Base-by-base conservation (phyloP, 2,113 vertebrate species). In the Muntiacus reevesi region DNA sequence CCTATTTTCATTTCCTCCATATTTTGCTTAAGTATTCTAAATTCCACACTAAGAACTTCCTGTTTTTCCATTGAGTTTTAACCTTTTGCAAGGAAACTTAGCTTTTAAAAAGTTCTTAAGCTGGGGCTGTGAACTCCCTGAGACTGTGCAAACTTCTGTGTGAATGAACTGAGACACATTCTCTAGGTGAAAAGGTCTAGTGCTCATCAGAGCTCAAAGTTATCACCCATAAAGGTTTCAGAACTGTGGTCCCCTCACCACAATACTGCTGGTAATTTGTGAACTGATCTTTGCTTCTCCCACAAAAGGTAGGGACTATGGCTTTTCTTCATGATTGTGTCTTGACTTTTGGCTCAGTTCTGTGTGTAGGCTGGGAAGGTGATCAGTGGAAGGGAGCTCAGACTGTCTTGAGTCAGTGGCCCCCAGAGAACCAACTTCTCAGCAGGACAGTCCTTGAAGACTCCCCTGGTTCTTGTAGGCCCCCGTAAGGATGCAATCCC, bases 11-110 rank as follows among this genome's bases (percentile, higher is more conserved):
- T 57, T 64, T 94, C 28, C 52, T 12, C 57, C 13, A n/a, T 55
- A 91, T 89, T 54, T 95, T 90, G 97, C 54, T 92, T 84, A 92
- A 74, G 71, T 45, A 82, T 92, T 90, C 57, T 87, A 90, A 96
- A 91, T 96, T 87, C 67, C 59, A 79, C 17, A 71, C 30, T 82
- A 89, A 94, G 67, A 71, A 71, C 16, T 59, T 94, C 15, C 4
- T 91, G 52, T 91, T 81, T 88, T 96, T 45, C 23, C 40, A 64
- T 23, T 50, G 71, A 95, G 23, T 62, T 92, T 97, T 78, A 95
- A 60, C 21, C 52, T 88, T 84, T 60, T 95, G 89, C 47, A 47
- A 92, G 43, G 62, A 92, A 91, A 96, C 47, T 8, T 60, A 78
- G 9, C 4, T 13, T 87, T 84, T 67, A 33, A 82, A 78, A 78